Evolutionary conservation across 1,140 invertebrate genomes (phyloP), one percentile per base, ranked within the genome.

Genomic region (Mercenaria mercenaria): DNA sequence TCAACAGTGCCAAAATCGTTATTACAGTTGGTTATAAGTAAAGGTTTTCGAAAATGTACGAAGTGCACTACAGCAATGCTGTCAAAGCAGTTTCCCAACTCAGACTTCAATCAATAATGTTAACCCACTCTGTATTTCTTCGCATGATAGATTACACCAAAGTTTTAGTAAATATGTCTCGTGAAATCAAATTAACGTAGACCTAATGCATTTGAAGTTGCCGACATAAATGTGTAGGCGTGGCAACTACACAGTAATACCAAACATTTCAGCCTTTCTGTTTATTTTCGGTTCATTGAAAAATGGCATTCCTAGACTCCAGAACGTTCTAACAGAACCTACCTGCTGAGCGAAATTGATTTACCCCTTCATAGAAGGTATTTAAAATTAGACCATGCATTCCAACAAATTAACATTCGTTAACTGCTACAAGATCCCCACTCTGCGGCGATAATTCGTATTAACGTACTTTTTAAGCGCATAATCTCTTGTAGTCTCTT

Each of bases 261-360:
- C 20, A 32, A 3, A 39, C 37, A 39, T 72, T 41, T 23, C 67
- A 29, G 34, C 37, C 18, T 72, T 72, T 72, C 34, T 37, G 4
- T 39, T 37, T 72, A 72, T 72, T 72, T 72, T 72, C 34, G 67
- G 67, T 72, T 72, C 67, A 72, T 23, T 72, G 67, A 72, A 72
- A 72, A 18, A 72, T 37, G 23, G 67, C 34, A 72, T 39, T 41
- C 67, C 67, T 4, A 72, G 67, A 72, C 34, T 72, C 34, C 4
- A 39, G 29, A 72, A 37, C 39, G 67, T 41, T 72, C 34, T 1
- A 72, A 6, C 67, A 39, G 10, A 18, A 29, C 67, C 67, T 29
- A 72, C 67, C 67, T 72, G 67, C 67, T 72, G 67, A 15, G 67
- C 6, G 34, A 10, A 72, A 39, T 72, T 39, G 67, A 72, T 39